Evolutionary conservation across 2,888 invertebrate species (phyloP).

Genomic region (Tromatobia lineatoria): DNA sequence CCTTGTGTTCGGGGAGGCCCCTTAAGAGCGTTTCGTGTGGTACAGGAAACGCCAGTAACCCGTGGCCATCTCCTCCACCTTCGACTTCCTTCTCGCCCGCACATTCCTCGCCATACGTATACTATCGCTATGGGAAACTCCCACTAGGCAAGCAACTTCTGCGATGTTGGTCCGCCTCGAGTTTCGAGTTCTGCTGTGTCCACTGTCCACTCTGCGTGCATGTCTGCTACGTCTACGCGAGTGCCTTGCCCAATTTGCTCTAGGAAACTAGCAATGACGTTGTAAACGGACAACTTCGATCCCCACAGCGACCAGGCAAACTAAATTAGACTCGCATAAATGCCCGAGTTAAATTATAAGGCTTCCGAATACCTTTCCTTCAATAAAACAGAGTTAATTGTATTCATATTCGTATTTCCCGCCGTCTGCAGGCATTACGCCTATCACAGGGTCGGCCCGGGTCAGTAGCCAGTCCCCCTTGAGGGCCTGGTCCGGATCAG

Average conservation of each 20-base stretch:
- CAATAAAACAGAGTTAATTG: no score
- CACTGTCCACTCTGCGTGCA: conserved; percentile 16
- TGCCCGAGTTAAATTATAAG: no score
- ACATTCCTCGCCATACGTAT: neutral
- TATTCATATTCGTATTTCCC: no score
- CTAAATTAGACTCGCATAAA: neutral
- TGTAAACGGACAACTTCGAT: conserved; percentile 20
- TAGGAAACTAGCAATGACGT: conserved; percentile 31
- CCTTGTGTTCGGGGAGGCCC: conserved; percentile 36
- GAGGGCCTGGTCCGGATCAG: no score
- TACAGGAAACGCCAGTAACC: conserved; percentile 60
- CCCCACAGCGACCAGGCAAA: neutral
- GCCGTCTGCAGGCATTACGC: no score
- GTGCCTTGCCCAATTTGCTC: conserved; percentile 9
- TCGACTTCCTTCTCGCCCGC: conserved; percentile 36
- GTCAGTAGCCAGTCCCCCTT: no score
- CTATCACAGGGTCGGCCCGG: no score
- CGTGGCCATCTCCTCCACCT: conserved; percentile 47
- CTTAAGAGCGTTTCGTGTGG: conserved; percentile 57
- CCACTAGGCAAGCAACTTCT: conserved; percentile 5
- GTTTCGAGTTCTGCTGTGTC: conserved; percentile 8
- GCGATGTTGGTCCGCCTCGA: neutral
- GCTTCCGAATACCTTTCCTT: no score
- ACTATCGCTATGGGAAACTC: neutral
- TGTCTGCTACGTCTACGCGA: neutral